Evolutionary conservation across 2,797 vertebrate species (phyloP), one percentile per base, ranked within the genome.

Genomic region (Sebastes miniatus): DNA sequence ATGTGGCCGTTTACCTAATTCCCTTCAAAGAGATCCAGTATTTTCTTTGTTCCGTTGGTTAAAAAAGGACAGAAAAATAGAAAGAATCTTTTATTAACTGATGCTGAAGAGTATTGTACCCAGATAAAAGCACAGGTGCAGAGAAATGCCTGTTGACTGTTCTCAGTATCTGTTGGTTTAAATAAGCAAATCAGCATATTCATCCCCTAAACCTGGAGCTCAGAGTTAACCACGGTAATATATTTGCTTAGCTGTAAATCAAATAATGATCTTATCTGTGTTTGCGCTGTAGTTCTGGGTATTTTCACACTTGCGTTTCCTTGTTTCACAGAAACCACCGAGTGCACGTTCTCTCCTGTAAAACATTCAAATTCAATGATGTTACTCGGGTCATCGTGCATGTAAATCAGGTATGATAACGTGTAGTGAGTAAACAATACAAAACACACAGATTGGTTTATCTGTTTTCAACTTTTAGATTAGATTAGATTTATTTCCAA

Each of bases 231-330:
- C 8, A 76, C 43, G n/a, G 29, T 67, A 39, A 75, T 24, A 59
- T 70, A 87, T 91, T 91, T 90, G 72, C 83, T 47, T 69, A 76
- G 76, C 81, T 69, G 29, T 68, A 52, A 65, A 54, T 59, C 59
- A 58, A 83, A 81, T 65, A 52, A 54, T 69, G 68, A 75, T 62
- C 16, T 77, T 86, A 73, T 77, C 65, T 56, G 4, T 85, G 66
- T 77, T 77, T 85, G 25, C 68, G 29, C 62, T 77, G 70, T 29
- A 31, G 14, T 29, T 54, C 5, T 18, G 66, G n/a, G 13, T 69
- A 2, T 64, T 77, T 62, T 77, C 31, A 20, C 8, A 62, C 43
- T 31, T 34, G 14, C 56, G 7, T 83, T 89, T 85, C 83, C 52
- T 73, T 73, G 34, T 86, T 69, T 69, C 9, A 52, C 20, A 24